Evolutionary conservation across 1,140 invertebrate genomes (phyloP), one percentile per base, ranked within the genome.

Genomic region (Euwallacea similis): DNA sequence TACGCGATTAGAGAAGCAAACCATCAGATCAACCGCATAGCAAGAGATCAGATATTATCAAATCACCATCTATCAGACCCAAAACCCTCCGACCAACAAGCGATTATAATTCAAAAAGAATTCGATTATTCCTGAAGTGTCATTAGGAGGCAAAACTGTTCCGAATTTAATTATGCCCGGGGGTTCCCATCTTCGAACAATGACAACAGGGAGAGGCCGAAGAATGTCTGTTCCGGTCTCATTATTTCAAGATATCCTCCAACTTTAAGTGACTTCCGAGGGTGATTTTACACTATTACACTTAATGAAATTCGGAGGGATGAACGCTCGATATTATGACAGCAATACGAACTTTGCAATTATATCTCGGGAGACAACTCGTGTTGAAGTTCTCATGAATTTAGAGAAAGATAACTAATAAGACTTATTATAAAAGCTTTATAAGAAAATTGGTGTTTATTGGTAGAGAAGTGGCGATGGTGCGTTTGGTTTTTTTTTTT

Each of bases 191-290:
- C 63, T 65, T 65, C 54, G 46, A 54, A 65, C 63, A 65, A 65
- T 65, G 63, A 65, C 63, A 65, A 65, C 33, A 50, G 41, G 63
- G 46, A 54, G 63, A 54, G 50, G 63, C 21, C 47, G 11, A 65
- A 65, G 63, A 65, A 65, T 65, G 63, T 65, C 63, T 65, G 63
- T 54, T 65, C 63, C 46, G 47, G 46, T 50, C 63, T 65, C 63
- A 65, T 65, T 65, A 65, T 65, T 65, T 65, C 63, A 65, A 65
- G 63, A 65, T 65, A 42, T 65, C 63, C 63, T 65, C 63, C 63
- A 65, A 50, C 63, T 65, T 65, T 65, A 65, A 65, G 63, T 65
- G 63, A 65, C 63, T 65, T 65, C 63, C 63, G 47, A 65, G 46
- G 47, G 47, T 54, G 63, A 65, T 65, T 65, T 65, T 65, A 65